Base-by-base conservation (phyloP, 2,888 invertebrate species). In the Xanthia icteritia region DNA sequence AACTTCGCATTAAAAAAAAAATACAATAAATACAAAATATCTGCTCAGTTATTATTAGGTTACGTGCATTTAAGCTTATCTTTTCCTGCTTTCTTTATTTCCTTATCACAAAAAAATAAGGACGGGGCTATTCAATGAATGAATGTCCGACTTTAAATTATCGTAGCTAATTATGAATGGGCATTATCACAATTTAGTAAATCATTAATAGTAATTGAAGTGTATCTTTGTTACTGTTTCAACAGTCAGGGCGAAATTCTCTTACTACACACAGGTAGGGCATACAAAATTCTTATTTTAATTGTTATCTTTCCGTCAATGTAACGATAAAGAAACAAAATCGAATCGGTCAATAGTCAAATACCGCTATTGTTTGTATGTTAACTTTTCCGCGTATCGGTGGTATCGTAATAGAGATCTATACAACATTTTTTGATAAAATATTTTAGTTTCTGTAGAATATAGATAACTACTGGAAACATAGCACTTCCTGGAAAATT, bases 311-410 rank as follows among this genome's bases (percentile, higher is more conserved):
- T 45, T 39, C 63, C 56, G 42, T 70, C 61, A 56, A 81, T 76
- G 72, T 72, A 54, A 73, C 36, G 81, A 86, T 82, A 85, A 82
- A 75, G 63, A 65, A 82, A 86, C 74, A 81, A 73, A 75, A 76
- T 74, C 76, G 58, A 61, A 72, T 87, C 78, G 54, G 68, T 77
- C 83, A 82, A 73, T 77, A 74, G 67, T 77, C 51, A 58, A 81
- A 75, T 67, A 69, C 68, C 76, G 69, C 73, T 15, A 45, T 77
- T 81, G 70, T 71, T 79, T 79, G 72, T 68, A 56, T 45, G 82
- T 81, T 86, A 76, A 80, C 67, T 75, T 83, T 88, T 89, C 84
- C 77, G 60, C 66, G 81, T 88, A 83, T 68, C 17, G 48, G 3
- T 56, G 48, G 20, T 82, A 84, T 80, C 76, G 51, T 73, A 82